These are phyloP conservation scores for Drosophila helvetica DNA, from an alignment of 2,888 invertebrate genomes.

Conservation along the genomic window DNA sequence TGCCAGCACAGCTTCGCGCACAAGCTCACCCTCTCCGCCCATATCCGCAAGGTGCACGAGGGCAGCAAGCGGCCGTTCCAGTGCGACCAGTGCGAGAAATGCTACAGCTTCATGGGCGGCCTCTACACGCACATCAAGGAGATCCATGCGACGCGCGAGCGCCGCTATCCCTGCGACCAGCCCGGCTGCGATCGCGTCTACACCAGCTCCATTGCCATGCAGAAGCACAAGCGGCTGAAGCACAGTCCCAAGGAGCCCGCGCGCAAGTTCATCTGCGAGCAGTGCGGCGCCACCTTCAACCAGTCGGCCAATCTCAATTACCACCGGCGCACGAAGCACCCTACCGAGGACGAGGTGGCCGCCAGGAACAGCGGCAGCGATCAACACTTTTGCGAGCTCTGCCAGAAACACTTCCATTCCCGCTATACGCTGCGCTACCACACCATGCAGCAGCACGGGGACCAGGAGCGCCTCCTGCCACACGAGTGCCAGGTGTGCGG, in stretches of 20 bases:
- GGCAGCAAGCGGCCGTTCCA: constrained; percentile 78
- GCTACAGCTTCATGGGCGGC: constrained; percentile 80
- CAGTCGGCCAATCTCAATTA: constrained; percentile 81
- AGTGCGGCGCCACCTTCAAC: constrained; percentile 81
- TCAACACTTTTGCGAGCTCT: constrained; percentile 69
- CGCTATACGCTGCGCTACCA: constrained; percentile 79
- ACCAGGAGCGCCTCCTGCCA: constrained; percentile 36
- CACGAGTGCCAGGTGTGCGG: constrained; percentile 78
- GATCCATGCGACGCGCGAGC: constrained; percentile 69
- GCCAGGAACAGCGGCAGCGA: constrained; percentile 54
- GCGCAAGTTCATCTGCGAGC: constrained; percentile 80
- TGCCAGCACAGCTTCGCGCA: constrained; percentile 78
- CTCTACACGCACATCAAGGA: constrained; percentile 81
- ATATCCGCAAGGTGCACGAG: constrained; percentile 79
- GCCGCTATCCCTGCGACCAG: constrained; percentile 75
- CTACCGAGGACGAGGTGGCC: constrained; percentile 70
- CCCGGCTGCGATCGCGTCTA: constrained; percentile 79
- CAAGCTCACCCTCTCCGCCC: constrained; percentile 74
- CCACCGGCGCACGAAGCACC: constrained; percentile 80
- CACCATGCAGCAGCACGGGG: constrained; percentile 71
- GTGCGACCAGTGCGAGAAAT: constrained; percentile 80
- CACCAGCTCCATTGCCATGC: constrained; percentile 80
- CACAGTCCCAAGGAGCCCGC: constrained; percentile 49
- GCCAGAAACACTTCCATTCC: constrained; percentile 79
- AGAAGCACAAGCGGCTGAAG: constrained; percentile 81